Base-by-base conservation (phyloP, 2,888 invertebrate species). In the Drosophila fulvimacula region DNA sequence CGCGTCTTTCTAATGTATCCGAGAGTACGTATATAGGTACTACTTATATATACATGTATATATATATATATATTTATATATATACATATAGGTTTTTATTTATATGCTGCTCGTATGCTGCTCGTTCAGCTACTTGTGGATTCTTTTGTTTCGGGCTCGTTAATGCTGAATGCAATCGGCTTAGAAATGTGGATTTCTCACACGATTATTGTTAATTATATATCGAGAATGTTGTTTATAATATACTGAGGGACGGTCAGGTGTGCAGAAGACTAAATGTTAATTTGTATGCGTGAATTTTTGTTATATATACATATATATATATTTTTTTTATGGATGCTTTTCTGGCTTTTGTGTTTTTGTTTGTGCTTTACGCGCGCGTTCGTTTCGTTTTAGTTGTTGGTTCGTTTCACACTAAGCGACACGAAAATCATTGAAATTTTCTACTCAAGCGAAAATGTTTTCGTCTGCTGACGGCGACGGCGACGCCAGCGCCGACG, bases 351-450 rank as follows among this genome's bases (percentile, higher is more conserved):
- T 58, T 48, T 69, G 30, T 67, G 36, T 69, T 51, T 62, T 63
- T 66, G 41, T 57, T 70, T 73, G 49, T 64, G 51, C 67, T 66
- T 67, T 69, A 71, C 90, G 90, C 90, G 84, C 89, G 82, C 87
- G 91, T 89, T 91, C 91, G 91, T 92, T 91, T 92, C 91, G 90
- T 82, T 87, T 89, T 83, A 86, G 83, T 90, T 87, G 84, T 91
- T 90, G 86, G 88, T 91, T 90, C 92, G 91, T 91, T 90, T 91
- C 86, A 89, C 88, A 92, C 92, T 92, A 88, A 90, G 62, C 68
- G 61, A 73, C 52, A 69, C 44, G 64, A 76, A 80, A 83, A 78
- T 80, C 86, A 82, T 80, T 77, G 77, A 86, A 84, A 78, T 67
- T 73, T 82, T 75, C 76, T 65, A 71, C 77, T 76, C 78, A 81